Conservation (phyloP, 1,140 invertebrate species). For the Triops cancriformis region DNA sequence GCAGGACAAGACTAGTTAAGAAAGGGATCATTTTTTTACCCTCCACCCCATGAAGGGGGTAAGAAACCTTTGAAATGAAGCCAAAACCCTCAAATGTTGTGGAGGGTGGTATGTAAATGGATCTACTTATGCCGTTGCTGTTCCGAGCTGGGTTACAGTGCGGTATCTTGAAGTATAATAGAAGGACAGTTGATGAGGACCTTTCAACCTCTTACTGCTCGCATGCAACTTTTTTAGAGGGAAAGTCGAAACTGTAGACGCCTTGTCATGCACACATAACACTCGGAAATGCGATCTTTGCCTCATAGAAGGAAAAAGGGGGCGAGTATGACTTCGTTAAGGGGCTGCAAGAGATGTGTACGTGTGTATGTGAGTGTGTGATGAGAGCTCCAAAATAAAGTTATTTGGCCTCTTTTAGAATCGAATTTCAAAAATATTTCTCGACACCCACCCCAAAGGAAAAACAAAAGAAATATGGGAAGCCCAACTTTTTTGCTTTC, state of each 20-base stretch:
- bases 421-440: conserved; percentile 2
- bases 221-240: not conserved
- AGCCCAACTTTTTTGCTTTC: no score
- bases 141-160: no score
- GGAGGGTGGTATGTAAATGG: not conserved
- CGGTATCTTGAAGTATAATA: not conserved
- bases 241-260: not conserved
- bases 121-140: not conserved
- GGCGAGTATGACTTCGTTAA: conserved; percentile 4
- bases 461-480: no score
- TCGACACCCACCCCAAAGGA: no score
- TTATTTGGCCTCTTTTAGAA: conserved; percentile 7
- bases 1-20: no score
- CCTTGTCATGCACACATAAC: conserved; percentile 5
- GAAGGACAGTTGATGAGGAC: conserved; percentile 5
- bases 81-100: not conserved
- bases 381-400: not conserved
- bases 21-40: no score
- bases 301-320: not conserved
- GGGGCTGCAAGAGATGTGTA: not conserved
- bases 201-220: not conserved
- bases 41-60: no score
- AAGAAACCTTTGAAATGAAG: not conserved
- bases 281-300: not conserved
- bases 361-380: no score